Percentiles rank a stretch among this genome's conserved stretches.
Conservation (phyloP, 2,113 vertebrate species). For the Pao palembangensis region DNA sequence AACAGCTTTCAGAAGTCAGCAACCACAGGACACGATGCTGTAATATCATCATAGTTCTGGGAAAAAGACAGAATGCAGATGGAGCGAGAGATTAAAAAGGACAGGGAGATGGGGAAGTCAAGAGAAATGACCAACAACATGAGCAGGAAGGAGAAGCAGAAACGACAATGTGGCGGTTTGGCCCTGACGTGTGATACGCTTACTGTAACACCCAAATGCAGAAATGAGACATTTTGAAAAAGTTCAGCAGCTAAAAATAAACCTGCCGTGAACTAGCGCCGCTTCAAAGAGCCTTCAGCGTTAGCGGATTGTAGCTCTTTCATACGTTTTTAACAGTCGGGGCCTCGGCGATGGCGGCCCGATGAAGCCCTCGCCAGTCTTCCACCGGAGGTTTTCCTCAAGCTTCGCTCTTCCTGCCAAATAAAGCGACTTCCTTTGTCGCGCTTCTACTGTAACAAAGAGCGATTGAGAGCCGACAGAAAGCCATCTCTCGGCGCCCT, state of each 20-base stretch:
- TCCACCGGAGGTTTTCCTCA: not conserved
- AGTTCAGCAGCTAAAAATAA: conserved; percentile 35
- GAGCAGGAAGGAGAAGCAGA: not conserved
- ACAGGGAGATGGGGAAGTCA: not conserved
- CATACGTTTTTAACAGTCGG: conserved; percentile 1
- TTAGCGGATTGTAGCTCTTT: conserved; percentile 1
- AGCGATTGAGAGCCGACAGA: no score
- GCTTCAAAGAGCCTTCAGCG: not conserved
- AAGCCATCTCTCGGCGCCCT: no score
- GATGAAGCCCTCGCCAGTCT: not conserved
- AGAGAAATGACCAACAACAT: not conserved
- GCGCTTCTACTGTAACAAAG: no score
- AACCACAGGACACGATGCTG: conserved; percentile 43
- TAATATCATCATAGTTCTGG: conserved; percentile 30
- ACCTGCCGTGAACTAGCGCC: not conserved
- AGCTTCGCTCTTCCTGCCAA: not conserved
- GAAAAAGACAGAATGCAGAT: not conserved
- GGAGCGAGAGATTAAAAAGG: not conserved
- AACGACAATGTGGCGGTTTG: not conserved
- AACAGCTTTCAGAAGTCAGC: no score
- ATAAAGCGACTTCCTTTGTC: not conserved
- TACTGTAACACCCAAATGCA: conserved; percentile 12
- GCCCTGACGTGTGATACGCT: conserved; percentile 3
- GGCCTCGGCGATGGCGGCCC: conserved; percentile 3
- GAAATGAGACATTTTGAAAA: conserved; percentile 4